These are phyloP conservation scores for Caerostris extrusa DNA, from an alignment of 1,140 invertebrate genomes.

Conservation along the genomic window DNA sequence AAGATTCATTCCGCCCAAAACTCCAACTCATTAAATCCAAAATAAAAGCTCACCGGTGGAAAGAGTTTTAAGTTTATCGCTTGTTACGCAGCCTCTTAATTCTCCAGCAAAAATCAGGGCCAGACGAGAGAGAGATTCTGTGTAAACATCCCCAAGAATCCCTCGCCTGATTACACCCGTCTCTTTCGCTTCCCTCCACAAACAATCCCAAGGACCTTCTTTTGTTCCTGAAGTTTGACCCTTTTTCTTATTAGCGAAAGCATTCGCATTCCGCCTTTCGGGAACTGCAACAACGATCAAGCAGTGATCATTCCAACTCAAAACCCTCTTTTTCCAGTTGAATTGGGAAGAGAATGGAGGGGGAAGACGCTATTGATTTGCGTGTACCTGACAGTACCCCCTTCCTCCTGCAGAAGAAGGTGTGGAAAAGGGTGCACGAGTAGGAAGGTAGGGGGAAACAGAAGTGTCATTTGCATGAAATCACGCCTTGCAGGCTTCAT, in stretches of 20 bases:
- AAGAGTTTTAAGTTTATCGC: conserved; percentile 10
- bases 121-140: conserved; percentile 3
- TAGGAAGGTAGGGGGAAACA: too few species aligned
- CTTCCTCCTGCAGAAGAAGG: background rate
- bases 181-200: conserved; percentile 19
- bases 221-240: background rate
- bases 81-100: conserved; percentile 1
- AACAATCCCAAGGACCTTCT: background rate
- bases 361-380: conserved; percentile 43
- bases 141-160: conserved; percentile 5
- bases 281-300: background rate
- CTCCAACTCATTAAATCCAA: conserved; percentile 15
- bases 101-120: background rate
- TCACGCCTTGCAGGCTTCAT: conserved; percentile 59
- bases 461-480: conserved; percentile 67
- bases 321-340: conserved; percentile 43
- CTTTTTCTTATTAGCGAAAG: background rate
- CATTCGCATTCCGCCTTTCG: background rate
- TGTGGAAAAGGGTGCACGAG: background rate
- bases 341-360: conserved; percentile 8
- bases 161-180: conserved; percentile 5
- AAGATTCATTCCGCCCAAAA: background rate
- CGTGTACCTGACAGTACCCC: conserved; percentile 48
- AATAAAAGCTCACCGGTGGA: background rate
- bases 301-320: background rate